Conservation (phyloP, 2,113 vertebrate species). For the Noturus placidus region DNA sequence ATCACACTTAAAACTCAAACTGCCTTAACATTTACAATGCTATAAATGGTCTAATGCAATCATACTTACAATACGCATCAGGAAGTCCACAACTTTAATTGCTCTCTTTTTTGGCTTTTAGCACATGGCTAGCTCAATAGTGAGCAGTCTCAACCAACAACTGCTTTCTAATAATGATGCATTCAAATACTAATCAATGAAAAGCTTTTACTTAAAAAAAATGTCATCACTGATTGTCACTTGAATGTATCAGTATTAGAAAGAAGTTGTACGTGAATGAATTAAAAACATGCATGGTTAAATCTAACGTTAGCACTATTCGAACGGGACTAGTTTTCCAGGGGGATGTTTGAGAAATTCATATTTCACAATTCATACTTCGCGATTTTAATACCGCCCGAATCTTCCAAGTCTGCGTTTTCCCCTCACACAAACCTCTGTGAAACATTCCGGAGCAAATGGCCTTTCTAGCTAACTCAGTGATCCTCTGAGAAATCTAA, state of each 20-base stretch:
- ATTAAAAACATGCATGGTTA: slow-evolving; percentile 51
- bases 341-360: too few species aligned
- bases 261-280: slow-evolving; percentile 11
- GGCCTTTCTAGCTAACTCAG: too few species aligned
- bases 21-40: slow-evolving; percentile 58
- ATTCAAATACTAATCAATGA: not conserved
- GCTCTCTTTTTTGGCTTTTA: not conserved
- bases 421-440: too few species aligned
- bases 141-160: not conserved
- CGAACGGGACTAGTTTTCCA: too few species aligned
- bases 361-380: too few species aligned
- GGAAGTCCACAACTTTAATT: too few species aligned
- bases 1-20: slow-evolving; percentile 37
- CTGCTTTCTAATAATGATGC: not conserved
- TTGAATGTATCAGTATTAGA: slow-evolving; percentile 55
- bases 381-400: too few species aligned
- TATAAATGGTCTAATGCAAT: slow-evolving; percentile 27
- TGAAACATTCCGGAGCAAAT: too few species aligned
- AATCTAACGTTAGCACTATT: slow-evolving; percentile 51
- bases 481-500: too few species aligned
- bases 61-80: slow-evolving; percentile 64
- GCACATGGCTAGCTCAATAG: not conserved
- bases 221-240: slow-evolving; percentile 68
- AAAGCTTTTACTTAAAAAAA: slow-evolving; percentile 23
- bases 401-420: too few species aligned